Evolutionary conservation across 1,140 invertebrate genomes (phyloP), one percentile per base, ranked within the genome.

Genomic region (Tetraneura akinire): DNA sequence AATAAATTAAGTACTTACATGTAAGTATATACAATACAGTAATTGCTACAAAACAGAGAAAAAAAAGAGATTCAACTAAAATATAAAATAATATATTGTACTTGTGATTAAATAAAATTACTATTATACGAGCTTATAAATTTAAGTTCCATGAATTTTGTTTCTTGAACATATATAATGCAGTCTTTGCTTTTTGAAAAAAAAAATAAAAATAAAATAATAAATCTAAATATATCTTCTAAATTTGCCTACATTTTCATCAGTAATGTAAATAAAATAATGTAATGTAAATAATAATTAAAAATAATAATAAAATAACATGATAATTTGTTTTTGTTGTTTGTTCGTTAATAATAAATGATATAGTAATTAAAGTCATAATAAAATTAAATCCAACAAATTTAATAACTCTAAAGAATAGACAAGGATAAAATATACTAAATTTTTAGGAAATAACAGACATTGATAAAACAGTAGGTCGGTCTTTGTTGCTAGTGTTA

Each of bases 401-500:
- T 32, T 60, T 57, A 26, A 76, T 76, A 76, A 76, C 73, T 57
- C 32, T 57, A 76, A 37, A 76, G 73, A 57, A 76, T 76, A 76
- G 8, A 57, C 73, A 76, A 76, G 73, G 53, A 76, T n/a, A 57
- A 37, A 42, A 37, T 37, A 53, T 32, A 21, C 14, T 32, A 37
- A 73, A 73, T 23, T 53, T 73, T 73, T 76, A 76, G 73, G 73
- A 76, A 55, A 57, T 76, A 26, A 76, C 73, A 45, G 73, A 76
- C 73, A 76, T 76, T 14, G 73, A 57, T 55, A 83, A 60, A 13
- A 83, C 83, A 45, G 80, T 82, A 29, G 82, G 81, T 23, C 83
- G 68, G 51, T 83, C 83, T 51, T 81, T 80, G 53, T 82, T 83
- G 57, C 47, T 68, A 4, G 45, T 53, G 16, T 68, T 80, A 23